Base-by-base conservation (phyloP, 2,113 vertebrate genomes). In the Clarias gariepinus region DNA sequence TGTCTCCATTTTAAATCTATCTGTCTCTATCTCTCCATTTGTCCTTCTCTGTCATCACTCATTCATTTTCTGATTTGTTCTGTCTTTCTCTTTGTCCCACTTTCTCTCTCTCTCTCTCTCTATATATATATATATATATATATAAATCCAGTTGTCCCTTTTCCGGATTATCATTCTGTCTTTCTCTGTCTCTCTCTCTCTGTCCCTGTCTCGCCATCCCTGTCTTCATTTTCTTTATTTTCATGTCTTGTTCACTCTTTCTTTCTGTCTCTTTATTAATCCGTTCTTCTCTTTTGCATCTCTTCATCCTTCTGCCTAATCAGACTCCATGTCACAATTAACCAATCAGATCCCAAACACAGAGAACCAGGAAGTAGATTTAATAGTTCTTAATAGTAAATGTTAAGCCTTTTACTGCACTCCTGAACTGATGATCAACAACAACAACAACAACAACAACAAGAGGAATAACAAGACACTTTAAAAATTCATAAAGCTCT, bases 401-500 rank as follows among this genome's bases (percentile, higher is more conserved):
- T 25, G 25, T 52, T 77, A 53, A 25, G 4, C 5, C 28, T 1
- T 33, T 76, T 1, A 18, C 0, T 0, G 41, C 41, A 5, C 41
- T 47, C 41, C 41, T 47, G 41, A 47, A 47, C 19, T 71, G 55
- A 71, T 57, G 69, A 76, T 30, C 18, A 81, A 41, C 81, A 64
- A 36, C 57, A 79, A 79, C 52, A 58, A 88, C 73, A 80, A 81
- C 76, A 78, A 81, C 73, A 86, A 86, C 82, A 86, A 61, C 69
- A 52, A 58, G 60, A 83, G 28, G 58, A 71, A 85, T 71, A 88
- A 82, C 47, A 74, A 85, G 30, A 36, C 11, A 36, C 57, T 86
- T 88, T 90, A 88, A 90, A 88, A 81, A 86, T 88, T 85, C 79
- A 90, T 90, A 86, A 84, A 88, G 81, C 15, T 16, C 68, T 30